phyloP scores from a whole-genome alignment of 2,888 invertebrate genomes.

The Tetanocera ferruginea region DNA sequence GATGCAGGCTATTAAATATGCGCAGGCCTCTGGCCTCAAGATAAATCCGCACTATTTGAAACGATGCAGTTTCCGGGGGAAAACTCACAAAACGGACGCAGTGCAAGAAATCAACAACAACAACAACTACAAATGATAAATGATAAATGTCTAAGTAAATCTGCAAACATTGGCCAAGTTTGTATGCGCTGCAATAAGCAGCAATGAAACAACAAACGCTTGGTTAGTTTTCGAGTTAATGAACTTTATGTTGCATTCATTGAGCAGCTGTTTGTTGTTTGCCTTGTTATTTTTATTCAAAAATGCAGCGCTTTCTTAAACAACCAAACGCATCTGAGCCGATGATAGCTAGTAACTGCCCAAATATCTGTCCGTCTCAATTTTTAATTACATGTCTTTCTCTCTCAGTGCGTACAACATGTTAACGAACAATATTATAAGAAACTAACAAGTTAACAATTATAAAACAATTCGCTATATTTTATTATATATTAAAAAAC shows the following conservation, averaged over 20 bases:
- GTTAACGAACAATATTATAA: background rate
- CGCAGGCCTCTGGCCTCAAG: background rate
- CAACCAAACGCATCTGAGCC: no score
- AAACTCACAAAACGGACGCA: background rate
- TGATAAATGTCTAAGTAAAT: background rate
- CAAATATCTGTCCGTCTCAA: background rate
- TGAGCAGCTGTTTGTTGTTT: conserved; percentile 8
- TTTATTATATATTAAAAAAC: no score
- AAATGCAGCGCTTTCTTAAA: no score
- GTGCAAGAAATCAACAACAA: background rate
- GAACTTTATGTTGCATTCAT: conserved; percentile 26
- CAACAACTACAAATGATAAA: background rate
- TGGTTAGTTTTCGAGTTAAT: conserved; percentile 30
- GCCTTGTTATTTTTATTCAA: background rate
- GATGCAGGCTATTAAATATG: background rate
- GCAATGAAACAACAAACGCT: background rate
- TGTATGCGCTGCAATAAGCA: background rate
- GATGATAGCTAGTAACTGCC: background rate
- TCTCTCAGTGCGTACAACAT: background rate
- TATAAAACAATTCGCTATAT: conserved; percentile 4
- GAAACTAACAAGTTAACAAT: background rate
- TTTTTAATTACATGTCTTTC: background rate
- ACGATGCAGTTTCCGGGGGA: conserved; percentile 9
- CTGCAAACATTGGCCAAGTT: background rate
- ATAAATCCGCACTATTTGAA: background rate